Percentiles rank a stretch among this genome's conserved stretches.
Evolutionary conservation across 2,888 invertebrate species (phyloP).

Genomic region (Tromatobia lineatoria): DNA sequence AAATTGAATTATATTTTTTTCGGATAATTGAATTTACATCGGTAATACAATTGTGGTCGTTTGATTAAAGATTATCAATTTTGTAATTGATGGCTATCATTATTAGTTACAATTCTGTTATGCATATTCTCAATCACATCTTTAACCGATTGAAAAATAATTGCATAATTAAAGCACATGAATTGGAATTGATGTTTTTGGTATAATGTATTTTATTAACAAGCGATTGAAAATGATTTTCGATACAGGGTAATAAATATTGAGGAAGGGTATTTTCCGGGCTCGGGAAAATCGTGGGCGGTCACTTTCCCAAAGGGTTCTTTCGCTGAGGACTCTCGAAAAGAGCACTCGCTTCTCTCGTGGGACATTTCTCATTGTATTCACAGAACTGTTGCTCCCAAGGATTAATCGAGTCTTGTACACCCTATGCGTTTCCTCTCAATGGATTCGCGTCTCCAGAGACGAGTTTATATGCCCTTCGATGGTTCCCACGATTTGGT

Average conservation of each 20-base stretch:
- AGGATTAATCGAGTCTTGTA: constrained; percentile 54
- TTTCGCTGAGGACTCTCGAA: constrained; percentile 52
- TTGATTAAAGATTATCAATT: background rate
- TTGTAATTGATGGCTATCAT: background rate
- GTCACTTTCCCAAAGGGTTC: constrained; percentile 56
- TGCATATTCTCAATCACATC: background rate
- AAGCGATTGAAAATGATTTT: background rate
- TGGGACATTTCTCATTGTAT: constrained; percentile 43
- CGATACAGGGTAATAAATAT: background rate
- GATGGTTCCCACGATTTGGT: constrained; percentile 41
- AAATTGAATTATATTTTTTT: constrained; percentile 29
- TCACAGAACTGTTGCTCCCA: constrained; percentile 35
- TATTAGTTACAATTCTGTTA: background rate
- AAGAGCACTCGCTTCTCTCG: constrained; percentile 32
- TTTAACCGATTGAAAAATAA: background rate
- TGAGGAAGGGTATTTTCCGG: background rate
- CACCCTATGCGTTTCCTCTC: background rate
- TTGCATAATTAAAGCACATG: background rate
- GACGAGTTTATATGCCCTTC: constrained; percentile 33
- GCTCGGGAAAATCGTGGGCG: constrained; percentile 45
- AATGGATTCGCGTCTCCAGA: constrained; percentile 33
- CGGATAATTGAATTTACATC: no score
- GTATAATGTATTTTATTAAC: background rate
- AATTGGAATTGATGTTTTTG: background rate
- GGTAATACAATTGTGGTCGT: background rate